Evolutionary conservation across 2,888 invertebrate species (phyloP), one percentile per base, ranked within the genome.

Genomic region (Hydraecia micacea): DNA sequence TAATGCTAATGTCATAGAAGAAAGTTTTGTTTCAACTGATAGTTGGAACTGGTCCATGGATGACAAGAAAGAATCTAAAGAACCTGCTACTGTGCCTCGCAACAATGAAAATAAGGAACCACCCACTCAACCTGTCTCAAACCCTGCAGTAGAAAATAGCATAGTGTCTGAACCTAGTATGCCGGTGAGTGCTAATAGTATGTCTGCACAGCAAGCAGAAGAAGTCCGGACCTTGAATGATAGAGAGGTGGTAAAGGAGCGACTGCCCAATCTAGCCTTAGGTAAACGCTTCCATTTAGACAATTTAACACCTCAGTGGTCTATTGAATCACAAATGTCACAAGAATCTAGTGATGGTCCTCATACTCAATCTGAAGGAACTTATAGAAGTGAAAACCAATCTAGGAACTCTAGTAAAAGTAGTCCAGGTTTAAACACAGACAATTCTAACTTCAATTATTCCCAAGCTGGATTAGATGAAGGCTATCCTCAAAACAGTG

Each of bases 41-140:
- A 96, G 96, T 65, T 98, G 98, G 98, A 97, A 97, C 91, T 98
- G 97, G 98, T 93, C 97, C 9, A 94, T 96, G 88, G 97, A 97
- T 75, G 97, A 97, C 18, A 95, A 95, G 80, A 93, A 94, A 70
- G 93, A 94, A 55, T 78, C 77, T 18, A 90, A 91, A 68, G 90
- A 91, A n/a, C 62, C 84, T 21, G 68, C 80, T 28, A 49, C 84
- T 55, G 75, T 84, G n/a, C 87, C 88, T 66, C 88, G 76, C 46
- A 77, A 60, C 68, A 85, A 91, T 63, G 90, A 91, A 18, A 91
- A 83, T 76, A 84, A 83, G 70, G 89, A 89, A 49, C 82, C 88
- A 2, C 83, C 90, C 52, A 80, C 78, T 46, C 69, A 86, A 73
- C 86, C 91, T 75, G 79, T 81, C 52, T 86, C 90, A 39, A 90